phyloP scores from a whole-genome alignment of 2,888 invertebrate species.

The Chirona hameri region DNA sequence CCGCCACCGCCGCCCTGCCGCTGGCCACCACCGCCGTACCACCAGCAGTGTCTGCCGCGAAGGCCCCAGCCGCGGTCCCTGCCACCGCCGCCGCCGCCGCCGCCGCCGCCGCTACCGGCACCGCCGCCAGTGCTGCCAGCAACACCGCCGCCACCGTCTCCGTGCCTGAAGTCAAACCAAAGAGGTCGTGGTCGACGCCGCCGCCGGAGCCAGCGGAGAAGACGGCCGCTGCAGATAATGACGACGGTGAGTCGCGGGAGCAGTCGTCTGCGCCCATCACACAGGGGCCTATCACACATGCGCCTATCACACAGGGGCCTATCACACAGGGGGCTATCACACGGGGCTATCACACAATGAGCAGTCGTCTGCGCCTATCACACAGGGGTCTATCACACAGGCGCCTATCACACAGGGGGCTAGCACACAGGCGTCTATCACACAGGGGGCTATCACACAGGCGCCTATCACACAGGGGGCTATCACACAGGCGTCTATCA shows the following conservation, averaged over 20 bases:
- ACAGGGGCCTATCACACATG: too few species aligned
- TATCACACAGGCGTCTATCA: too few species aligned
- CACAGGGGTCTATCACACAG: too few species aligned
- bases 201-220: conserved; percentile 1
- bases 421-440: too few species aligned
- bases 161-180: background rate
- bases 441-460: too few species aligned
- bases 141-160: background rate
- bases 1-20: background rate
- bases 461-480: too few species aligned
- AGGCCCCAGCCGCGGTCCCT: background rate
- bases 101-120: background rate
- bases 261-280: too few species aligned
- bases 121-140: background rate
- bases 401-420: too few species aligned
- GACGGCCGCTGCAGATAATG: background rate
- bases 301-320: too few species aligned
- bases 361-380: too few species aligned
- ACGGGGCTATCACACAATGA: too few species aligned
- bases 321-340: too few species aligned
- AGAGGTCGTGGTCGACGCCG: conserved; percentile 13
- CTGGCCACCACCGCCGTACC: background rate
- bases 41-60: background rate
- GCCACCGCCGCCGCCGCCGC: background rate
- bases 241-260: background rate